phyloP scores from a whole-genome alignment of 2,113 vertebrate species.

The Noctilio leporinus region DNA sequence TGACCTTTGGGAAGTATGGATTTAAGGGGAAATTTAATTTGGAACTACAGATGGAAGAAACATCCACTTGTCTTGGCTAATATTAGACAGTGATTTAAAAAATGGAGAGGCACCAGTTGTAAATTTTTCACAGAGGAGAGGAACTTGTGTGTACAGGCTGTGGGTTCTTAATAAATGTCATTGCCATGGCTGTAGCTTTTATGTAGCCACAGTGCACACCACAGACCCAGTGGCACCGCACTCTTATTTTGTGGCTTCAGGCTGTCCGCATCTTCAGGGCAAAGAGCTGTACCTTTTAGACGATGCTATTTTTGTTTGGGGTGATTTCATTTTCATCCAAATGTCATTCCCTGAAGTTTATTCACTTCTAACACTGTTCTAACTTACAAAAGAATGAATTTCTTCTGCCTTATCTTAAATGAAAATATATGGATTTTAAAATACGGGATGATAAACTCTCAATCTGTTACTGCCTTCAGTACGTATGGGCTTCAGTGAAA shows the following conservation, averaged over 20 bases:
- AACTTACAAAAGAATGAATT: background rate
- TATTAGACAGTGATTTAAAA: slow-evolving; percentile 30
- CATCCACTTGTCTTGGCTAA: background rate
- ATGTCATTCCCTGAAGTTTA: background rate
- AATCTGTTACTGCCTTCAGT: background rate
- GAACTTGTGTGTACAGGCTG: background rate
- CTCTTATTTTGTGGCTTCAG: slow-evolving; percentile 54
- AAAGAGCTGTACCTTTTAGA: slow-evolving; percentile 38
- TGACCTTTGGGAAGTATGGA: slow-evolving; percentile 35
- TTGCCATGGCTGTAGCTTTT: slow-evolving; percentile 22
- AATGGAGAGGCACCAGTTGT: background rate
- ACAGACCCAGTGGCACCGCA: slow-evolving; percentile 22
- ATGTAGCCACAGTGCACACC: background rate
- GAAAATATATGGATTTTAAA: background rate
- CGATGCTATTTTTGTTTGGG: background rate
- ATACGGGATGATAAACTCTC: background rate
- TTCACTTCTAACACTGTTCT: background rate
- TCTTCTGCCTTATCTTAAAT: background rate
- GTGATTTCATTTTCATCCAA: slow-evolving; percentile 37
- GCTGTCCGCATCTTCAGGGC: slow-evolving; percentile 47
- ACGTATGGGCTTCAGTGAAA: background rate
- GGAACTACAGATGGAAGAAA: background rate
- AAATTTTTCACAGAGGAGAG: background rate
- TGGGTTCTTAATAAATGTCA: slow-evolving; percentile 39
- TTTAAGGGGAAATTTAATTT: slow-evolving; percentile 35